Evolutionary conservation across 2,888 invertebrate species (phyloP).

Genomic region (Macrosoma leucophasiata): DNA sequence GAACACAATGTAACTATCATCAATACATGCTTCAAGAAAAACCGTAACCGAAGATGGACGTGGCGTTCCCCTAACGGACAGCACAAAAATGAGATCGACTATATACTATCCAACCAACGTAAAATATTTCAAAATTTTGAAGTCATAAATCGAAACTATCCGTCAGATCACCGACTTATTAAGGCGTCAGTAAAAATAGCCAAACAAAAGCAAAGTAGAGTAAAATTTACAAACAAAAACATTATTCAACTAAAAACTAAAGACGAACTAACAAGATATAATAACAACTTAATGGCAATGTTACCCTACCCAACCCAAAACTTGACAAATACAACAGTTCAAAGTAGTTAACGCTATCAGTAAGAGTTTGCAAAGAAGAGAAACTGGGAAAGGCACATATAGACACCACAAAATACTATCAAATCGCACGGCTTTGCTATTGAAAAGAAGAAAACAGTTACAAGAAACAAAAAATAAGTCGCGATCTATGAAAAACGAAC

Average conservation of each 20-base stretch:
- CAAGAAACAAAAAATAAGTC: conserved; percentile 5
- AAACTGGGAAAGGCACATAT: background rate
- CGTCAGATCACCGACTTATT: conserved; percentile 19
- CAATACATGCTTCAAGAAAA: conserved; percentile 20
- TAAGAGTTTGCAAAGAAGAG: background rate
- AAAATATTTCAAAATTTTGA: conserved; percentile 18
- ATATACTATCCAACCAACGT: conserved; percentile 19
- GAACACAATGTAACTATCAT: conserved; percentile 19
- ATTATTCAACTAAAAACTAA: background rate
- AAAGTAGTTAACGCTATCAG: background rate
- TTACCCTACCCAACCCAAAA: background rate
- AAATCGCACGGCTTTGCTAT: background rate
- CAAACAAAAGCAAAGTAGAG: background rate
- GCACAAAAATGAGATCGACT: conserved; percentile 24
- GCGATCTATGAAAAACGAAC: conserved; percentile 2
- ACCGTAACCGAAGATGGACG: conserved; percentile 14
- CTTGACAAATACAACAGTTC: background rate
- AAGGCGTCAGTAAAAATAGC: conserved; percentile 4
- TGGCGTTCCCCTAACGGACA: conserved; percentile 19
- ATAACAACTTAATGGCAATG: background rate
- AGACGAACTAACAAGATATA: background rate
- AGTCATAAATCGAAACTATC: conserved; percentile 15
- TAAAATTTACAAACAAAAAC: background rate
- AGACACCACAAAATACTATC: background rate
- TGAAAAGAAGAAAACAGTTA: background rate